phyloP scores from a whole-genome alignment of 2,888 invertebrate genomes.

The Amorpha juglandis region DNA sequence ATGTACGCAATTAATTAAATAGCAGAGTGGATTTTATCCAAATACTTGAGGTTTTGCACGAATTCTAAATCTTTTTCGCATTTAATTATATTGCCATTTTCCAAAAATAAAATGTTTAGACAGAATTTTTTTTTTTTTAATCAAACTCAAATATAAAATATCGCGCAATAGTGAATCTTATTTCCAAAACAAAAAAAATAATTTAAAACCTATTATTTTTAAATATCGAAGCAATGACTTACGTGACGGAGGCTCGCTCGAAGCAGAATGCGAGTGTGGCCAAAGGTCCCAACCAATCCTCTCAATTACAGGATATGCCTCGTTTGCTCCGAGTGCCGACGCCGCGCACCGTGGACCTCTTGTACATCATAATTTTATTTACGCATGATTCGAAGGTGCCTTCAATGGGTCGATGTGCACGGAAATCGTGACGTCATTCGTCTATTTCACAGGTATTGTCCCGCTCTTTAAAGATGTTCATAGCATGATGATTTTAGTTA shows the following conservation, averaged over 20 bases:
- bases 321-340: conserved; percentile 51
- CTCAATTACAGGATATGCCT: conserved; percentile 76
- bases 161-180: no score
- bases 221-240: conserved; percentile 33
- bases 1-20: no score
- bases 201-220: not conserved
- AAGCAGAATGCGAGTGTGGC: conserved; percentile 48
- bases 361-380: conserved; percentile 18
- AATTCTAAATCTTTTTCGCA: no score
- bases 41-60: no score
- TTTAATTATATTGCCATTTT: no score
- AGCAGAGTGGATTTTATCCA: no score
- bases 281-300: conserved; percentile 35
- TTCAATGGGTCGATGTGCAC: conserved; percentile 23
- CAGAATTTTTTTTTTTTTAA: no score
- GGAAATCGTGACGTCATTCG: conserved; percentile 9
- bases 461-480: not conserved
- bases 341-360: conserved; percentile 11
- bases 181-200: not conserved
- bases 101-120: no score
- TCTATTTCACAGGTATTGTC: not conserved
- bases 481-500: not conserved
- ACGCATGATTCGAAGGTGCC: conserved; percentile 17
- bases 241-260: conserved; percentile 34
- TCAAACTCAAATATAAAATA: no score